A percentile compares a stretch with the other conserved stretches of the same genome.
These are phyloP conservation scores for Percina caprodes DNA, from an alignment of 2,113 vertebrate genomes.

Conservation along the genomic window DNA sequence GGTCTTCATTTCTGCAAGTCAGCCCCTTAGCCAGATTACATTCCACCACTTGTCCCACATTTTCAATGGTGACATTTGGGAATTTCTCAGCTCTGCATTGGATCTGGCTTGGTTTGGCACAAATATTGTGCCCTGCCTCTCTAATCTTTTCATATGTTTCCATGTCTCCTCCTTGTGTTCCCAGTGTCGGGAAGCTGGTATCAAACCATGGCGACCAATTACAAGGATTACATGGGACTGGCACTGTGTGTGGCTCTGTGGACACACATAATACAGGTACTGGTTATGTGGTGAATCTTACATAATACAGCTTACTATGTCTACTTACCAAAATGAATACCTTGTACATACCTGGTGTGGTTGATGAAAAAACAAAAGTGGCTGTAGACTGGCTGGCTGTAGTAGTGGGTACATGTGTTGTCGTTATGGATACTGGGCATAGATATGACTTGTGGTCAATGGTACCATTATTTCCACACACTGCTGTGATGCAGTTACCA, in stretches of 20 bases:
- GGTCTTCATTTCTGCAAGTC: slow-evolving; percentile 77
- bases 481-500: slow-evolving; percentile 87
- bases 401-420: slow-evolving; percentile 21
- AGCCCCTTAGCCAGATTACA: slow-evolving; percentile 70
- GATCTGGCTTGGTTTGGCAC: slow-evolving; percentile 71
- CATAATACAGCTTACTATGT: neutral
- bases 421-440: slow-evolving; percentile 48
- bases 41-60: slow-evolving; percentile 71
- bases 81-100: slow-evolving; percentile 79
- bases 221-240: slow-evolving; percentile 55
- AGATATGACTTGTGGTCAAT: slow-evolving; percentile 65
- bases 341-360: slow-evolving; percentile 44
- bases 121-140: slow-evolving; percentile 48
- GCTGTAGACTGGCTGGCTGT: slow-evolving; percentile 12
- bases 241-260: neutral
- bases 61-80: slow-evolving; percentile 32
- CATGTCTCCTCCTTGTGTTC: slow-evolving; percentile 66
- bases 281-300: slow-evolving; percentile 1
- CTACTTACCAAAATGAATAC: neutral
- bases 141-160: slow-evolving; percentile 76
- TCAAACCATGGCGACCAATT: slow-evolving; percentile 83
- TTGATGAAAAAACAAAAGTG: slow-evolving; percentile 79
- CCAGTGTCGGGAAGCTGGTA: slow-evolving; percentile 67
- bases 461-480: slow-evolving; percentile 85
- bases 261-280: slow-evolving; percentile 8